These are phyloP conservation scores for Petromus typicus DNA, from an alignment of 2,113 vertebrate species.

Conservation along the genomic window DNA sequence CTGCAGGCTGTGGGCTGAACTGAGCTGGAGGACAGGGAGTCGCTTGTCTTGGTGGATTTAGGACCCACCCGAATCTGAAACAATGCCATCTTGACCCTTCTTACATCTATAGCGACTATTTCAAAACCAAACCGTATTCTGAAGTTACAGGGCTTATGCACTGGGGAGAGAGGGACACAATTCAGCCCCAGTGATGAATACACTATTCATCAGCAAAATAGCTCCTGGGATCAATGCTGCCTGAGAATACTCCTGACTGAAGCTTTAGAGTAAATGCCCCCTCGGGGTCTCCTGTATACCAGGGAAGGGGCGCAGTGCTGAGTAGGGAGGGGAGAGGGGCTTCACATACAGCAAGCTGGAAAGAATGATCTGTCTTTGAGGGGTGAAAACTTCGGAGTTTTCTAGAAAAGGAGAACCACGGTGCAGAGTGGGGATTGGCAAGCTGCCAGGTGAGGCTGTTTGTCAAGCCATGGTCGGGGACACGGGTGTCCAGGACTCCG, in stretches of 20 bases:
- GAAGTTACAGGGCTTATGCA: background rate
- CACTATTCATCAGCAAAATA: background rate
- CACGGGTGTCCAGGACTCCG: background rate
- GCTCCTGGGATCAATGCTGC: background rate
- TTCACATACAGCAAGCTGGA: background rate
- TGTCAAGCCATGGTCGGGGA: background rate
- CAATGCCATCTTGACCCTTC: background rate
- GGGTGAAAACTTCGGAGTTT: background rate
- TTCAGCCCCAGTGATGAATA: background rate
- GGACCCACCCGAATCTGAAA: background rate
- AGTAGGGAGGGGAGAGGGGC: background rate
- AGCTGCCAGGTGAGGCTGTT: background rate
- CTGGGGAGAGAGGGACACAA: no score
- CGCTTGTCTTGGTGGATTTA: background rate
- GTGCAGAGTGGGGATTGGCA: background rate
- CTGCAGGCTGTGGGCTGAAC: background rate
- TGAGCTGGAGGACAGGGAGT: no score
- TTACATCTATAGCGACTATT: background rate
- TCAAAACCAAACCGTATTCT: background rate
- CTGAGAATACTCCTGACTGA: background rate
- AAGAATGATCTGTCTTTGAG: background rate
- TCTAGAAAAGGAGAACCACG: background rate
- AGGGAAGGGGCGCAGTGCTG: background rate
- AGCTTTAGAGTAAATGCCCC: background rate
- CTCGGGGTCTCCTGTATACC: background rate